Conservation (phyloP, 2,888 invertebrate species). For the Eupithecia exiguata region DNA sequence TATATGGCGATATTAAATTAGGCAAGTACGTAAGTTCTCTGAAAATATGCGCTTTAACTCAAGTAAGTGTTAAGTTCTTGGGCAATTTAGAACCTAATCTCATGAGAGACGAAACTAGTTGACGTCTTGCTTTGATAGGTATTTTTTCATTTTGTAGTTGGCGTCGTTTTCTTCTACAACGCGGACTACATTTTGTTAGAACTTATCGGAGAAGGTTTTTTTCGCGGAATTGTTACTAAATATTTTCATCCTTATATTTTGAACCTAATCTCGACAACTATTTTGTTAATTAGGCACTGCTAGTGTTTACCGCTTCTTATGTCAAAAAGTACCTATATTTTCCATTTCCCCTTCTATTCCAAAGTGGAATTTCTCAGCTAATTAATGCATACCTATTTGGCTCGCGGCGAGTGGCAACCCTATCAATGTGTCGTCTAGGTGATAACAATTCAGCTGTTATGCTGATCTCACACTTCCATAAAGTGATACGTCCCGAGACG, state of each 20-base stretch:
- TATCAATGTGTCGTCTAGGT: slow-evolving; percentile 50
- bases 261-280: not conserved
- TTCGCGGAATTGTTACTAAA: too few relatives aligned
- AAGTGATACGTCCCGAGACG: slow-evolving; percentile 57
- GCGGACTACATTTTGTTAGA: too few relatives aligned
- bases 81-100: not conserved
- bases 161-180: too few relatives aligned
- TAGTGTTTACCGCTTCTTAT: not conserved
- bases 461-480: slow-evolving; percentile 63
- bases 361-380: slow-evolving; percentile 1
- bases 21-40: not conserved
- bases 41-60: not conserved
- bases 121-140: too few relatives aligned
- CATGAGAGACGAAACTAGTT: too few relatives aligned
- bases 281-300: not conserved
- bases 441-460: slow-evolving; percentile 72
- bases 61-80: not conserved
- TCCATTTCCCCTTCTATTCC: not conserved
- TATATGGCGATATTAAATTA: not conserved
- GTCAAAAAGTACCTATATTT: not conserved
- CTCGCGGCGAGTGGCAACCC: slow-evolving; percentile 46
- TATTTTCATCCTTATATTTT: too few relatives aligned
- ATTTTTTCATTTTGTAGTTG: too few relatives aligned
- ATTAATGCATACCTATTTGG: slow-evolving; percentile 12
- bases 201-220: too few relatives aligned